phyloP scores from a whole-genome alignment of 2,113 vertebrate genomes.

The Coptodon rendalli region DNA sequence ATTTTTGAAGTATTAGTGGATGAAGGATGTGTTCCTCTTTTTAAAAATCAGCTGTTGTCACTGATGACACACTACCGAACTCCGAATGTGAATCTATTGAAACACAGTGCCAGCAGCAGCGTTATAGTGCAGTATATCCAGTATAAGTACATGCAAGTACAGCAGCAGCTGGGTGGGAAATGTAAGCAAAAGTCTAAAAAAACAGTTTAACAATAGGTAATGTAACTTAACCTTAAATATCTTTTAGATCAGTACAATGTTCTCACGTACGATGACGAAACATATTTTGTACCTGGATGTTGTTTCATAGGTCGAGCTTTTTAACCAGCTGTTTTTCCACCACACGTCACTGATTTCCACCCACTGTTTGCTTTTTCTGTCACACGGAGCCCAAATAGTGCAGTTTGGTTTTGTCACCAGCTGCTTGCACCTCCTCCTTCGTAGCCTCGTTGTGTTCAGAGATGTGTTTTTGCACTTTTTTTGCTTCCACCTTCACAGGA shows the following conservation, averaged over 20 bases:
- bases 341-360: background rate
- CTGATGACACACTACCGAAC: fast-evolving
- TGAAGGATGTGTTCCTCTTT: fast-evolving
- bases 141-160: fast-evolving
- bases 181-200: background rate
- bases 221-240: background rate
- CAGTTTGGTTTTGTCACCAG: background rate
- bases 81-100: background rate
- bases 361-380: background rate
- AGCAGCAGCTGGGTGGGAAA: background rate
- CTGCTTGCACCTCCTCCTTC: background rate
- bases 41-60: background rate
- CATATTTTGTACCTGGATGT: background rate
- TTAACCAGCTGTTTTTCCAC: background rate
- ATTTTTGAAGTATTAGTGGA: background rate
- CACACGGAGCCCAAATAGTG: background rate
- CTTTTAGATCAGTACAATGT: fast-evolving
- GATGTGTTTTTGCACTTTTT: background rate
- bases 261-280: background rate
- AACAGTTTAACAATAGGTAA: fast-evolving
- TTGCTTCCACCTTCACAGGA: background rate
- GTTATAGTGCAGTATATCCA: fast-evolving
- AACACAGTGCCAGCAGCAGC: background rate
- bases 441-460: background rate
- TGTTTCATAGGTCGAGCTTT: background rate